These are phyloP conservation scores for Hafferia zeledoni DNA, from an alignment of 2,797 vertebrate genomes.

Conservation along the genomic window DNA sequence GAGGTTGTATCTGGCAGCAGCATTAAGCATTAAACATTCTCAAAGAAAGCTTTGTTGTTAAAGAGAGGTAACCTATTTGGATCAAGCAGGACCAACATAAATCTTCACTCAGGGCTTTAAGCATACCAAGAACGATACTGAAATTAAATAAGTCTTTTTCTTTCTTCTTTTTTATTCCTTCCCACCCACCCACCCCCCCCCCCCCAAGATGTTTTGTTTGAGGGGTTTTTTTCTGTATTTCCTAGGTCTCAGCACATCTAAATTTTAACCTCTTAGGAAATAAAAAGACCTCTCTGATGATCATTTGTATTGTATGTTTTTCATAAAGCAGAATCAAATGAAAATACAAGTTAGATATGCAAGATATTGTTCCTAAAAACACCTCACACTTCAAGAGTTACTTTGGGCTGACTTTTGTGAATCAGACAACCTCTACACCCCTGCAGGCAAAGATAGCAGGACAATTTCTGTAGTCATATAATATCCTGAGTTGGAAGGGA, in stretches of 20 bases:
- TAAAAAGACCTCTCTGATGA: not conserved
- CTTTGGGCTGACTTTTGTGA: not conserved
- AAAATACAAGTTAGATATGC: not conserved
- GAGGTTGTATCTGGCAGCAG: slow-evolving; percentile 62
- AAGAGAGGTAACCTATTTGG: slow-evolving; percentile 10
- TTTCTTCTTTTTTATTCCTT: not conserved
- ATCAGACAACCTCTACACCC: rapidly evolving
- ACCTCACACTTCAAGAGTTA: not conserved
- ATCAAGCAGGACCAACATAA: slow-evolving; percentile 25
- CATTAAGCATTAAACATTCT: slow-evolving; percentile 32
- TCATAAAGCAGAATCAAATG: not conserved
- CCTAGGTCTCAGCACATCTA: not conserved
- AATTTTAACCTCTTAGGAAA: not conserved
- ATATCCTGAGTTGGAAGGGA: not conserved
- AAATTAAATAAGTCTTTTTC: not conserved
- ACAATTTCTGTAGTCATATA: not conserved
- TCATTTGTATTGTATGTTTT: not conserved
- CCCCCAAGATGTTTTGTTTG: not conserved
- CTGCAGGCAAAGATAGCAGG: not conserved
- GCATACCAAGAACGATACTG: not conserved
- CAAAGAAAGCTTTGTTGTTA: slow-evolving; percentile 61
- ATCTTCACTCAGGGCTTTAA: slow-evolving; percentile 22
- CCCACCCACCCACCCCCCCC: too few species aligned
- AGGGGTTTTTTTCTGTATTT: not conserved
- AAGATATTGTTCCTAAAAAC: not conserved